phyloP scores from a whole-genome alignment of 2,797 vertebrate species.

The Tragelaphus oryx region DNA sequence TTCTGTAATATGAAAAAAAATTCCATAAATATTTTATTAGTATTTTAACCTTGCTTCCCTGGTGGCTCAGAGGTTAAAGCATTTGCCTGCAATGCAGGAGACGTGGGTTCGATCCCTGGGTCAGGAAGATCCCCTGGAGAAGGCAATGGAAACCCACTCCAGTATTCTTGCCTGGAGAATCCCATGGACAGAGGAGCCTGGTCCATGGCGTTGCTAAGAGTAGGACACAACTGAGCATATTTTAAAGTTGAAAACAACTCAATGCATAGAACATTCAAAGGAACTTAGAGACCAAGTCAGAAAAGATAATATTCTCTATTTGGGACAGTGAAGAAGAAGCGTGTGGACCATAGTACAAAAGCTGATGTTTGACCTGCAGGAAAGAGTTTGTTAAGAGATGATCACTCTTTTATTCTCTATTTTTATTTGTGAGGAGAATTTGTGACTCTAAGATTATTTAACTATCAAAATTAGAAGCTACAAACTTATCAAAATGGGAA shows the following conservation, averaged over 20 bases:
- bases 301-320: accelerated
- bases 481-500: background rate
- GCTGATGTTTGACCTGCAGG: accelerated
- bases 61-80: too few species aligned
- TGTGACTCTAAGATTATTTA: background rate
- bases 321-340: accelerated
- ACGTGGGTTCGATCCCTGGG: too few species aligned
- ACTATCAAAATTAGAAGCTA: background rate
- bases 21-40: background rate
- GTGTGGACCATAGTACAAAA: accelerated
- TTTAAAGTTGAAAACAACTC: background rate
- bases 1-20: background rate
- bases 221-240: background rate
- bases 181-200: too few species aligned
- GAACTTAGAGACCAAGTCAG: background rate
- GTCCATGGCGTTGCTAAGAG: too few species aligned
- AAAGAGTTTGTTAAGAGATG: too few species aligned
- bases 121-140: too few species aligned
- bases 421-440: background rate
- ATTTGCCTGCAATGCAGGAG: too few species aligned
- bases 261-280: background rate
- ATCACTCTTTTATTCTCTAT: background rate
- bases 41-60: background rate
- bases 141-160: too few species aligned
- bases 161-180: too few species aligned